Percentiles rank a stretch among this genome's conserved stretches.
phyloP scores from a whole-genome alignment of 2,797 vertebrate species.

The Bradypodion ventrale region DNA sequence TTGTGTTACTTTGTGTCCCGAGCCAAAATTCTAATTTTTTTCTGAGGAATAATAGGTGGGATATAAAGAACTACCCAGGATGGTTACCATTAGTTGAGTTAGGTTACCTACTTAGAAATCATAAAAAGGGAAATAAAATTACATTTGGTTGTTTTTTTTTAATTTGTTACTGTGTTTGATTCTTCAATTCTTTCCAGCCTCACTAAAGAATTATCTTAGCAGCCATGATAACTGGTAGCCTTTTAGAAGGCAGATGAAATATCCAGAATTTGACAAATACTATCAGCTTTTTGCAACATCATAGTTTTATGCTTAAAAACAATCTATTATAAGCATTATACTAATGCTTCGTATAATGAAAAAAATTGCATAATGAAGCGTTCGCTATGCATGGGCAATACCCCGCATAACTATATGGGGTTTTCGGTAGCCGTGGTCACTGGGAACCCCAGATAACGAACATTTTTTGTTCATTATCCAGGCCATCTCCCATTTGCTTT shows the following conservation, averaged over 20 bases:
- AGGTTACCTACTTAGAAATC: neutral
- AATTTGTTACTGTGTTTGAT: neutral
- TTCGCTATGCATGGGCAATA: no score
- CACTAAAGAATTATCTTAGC: neutral
- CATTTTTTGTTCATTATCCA: no score
- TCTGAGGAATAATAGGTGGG: no score
- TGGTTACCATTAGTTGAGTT: no score
- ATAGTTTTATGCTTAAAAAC: neutral
- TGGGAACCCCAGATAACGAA: no score
- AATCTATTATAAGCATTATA: no score
- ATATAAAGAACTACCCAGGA: neutral
- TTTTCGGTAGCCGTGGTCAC: no score
- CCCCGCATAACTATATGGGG: no score
- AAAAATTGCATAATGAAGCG: no score
- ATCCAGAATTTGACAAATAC: neutral
- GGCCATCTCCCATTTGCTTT: no score
- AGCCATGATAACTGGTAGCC: neutral
- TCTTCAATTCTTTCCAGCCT: neutral
- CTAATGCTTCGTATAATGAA: no score
- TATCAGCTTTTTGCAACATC: neutral
- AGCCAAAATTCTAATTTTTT: neutral
- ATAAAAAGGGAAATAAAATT: neutral
- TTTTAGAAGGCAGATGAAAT: neutral
- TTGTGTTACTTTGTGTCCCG: constrained; percentile 38
- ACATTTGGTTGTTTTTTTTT: neutral